Percentiles rank a stretch among this genome's conserved stretches.
Evolutionary conservation across 2,888 invertebrate genomes (phyloP).

Genomic region (Sclerodermus sp.): DNA sequence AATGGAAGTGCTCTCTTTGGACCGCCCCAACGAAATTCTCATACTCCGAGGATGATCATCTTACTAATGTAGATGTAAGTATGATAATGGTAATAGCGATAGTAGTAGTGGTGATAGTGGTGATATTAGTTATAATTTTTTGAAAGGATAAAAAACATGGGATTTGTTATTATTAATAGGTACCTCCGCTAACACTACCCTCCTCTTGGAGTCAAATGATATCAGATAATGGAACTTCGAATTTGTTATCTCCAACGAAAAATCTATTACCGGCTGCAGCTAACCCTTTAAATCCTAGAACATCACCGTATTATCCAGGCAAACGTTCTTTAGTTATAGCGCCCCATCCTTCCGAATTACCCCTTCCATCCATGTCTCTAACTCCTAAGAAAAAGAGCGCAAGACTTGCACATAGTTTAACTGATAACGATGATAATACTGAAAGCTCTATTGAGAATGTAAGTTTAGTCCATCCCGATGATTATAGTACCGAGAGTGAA

Average conservation of each 20-base stretch:
- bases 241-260: constrained; percentile 49
- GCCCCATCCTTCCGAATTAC: constrained; percentile 54
- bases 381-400: constrained; percentile 39
- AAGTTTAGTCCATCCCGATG: constrained; percentile 28
- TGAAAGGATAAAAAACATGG: background rate
- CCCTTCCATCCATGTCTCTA: constrained; percentile 48
- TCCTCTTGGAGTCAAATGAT: constrained; percentile 43
- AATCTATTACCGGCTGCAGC: constrained; percentile 48
- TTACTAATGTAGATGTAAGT: constrained; percentile 42
- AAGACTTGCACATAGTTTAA: background rate
- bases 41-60: constrained; percentile 35
- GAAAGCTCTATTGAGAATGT: constrained; percentile 28
- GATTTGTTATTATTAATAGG: constrained; percentile 22
- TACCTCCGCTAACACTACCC: constrained; percentile 46
- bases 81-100: background rate
- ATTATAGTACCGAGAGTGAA: constrained; percentile 30
- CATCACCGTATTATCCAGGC: constrained; percentile 45
- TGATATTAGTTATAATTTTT: background rate
- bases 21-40: constrained; percentile 44
- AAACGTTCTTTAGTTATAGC: constrained; percentile 43
- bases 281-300: constrained; percentile 49
- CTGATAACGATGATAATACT: constrained; percentile 15
- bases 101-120: background rate
- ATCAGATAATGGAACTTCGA: constrained; percentile 31
- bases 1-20: constrained; percentile 51